phyloP scores from a whole-genome alignment of 2,113 vertebrate species.

The Cnemophilus loriae region DNA sequence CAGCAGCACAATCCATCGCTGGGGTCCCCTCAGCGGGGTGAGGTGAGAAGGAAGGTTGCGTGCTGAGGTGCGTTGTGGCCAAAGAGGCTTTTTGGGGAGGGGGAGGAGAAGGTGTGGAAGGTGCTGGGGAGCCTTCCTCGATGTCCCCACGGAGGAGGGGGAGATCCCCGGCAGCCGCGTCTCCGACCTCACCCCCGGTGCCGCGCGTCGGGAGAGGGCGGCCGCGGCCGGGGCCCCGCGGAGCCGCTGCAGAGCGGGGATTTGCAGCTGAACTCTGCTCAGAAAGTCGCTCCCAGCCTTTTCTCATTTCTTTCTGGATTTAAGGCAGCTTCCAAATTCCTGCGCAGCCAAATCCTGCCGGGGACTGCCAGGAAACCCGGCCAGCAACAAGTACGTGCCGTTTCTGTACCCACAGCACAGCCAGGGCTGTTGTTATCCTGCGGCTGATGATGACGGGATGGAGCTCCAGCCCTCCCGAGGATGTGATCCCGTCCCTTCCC shows the following conservation, averaged over 20 bases:
- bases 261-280: background rate
- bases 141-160: background rate
- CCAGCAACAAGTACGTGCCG: slow-evolving; percentile 54
- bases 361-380: slow-evolving; percentile 35
- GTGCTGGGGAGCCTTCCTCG: background rate
- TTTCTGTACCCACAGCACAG: slow-evolving; percentile 5
- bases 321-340: slow-evolving; percentile 48
- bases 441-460: background rate
- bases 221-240: background rate
- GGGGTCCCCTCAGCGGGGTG: background rate
- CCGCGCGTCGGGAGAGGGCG: background rate
- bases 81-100: background rate
- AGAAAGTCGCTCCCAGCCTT: background rate
- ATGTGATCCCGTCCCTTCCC: background rate
- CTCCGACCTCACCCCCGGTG: background rate
- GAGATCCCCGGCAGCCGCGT: accelerated
- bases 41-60: background rate
- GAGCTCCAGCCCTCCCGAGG: background rate
- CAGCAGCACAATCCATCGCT: background rate
- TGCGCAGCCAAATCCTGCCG: slow-evolving; percentile 12
- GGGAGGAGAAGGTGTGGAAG: background rate
- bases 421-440: background rate
- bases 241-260: background rate
- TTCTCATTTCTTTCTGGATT: slow-evolving; percentile 22
- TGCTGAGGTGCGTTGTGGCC: background rate